Evolutionary conservation across 2,888 invertebrate genomes (phyloP), one percentile per base, ranked within the genome.

Genomic region (Polymixis flavicincta): DNA sequence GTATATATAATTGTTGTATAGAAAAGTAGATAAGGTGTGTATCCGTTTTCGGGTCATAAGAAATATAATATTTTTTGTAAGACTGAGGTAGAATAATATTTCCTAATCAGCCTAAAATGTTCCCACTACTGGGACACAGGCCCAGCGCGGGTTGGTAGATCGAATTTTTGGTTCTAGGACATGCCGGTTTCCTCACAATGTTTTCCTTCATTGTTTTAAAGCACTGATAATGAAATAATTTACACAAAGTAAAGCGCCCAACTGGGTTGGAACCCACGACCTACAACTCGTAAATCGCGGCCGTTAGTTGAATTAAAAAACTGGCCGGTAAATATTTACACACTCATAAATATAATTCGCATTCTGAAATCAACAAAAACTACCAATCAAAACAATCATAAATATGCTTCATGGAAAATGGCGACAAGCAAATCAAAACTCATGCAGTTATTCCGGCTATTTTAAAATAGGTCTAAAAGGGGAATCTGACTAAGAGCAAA

Each of bases 401-500:
- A 42, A n/a, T 32, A 32, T 8, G 9, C 9, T 22, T 45, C 25
- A n/a, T 32, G 25, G 7, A 74, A 64, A 64, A 63, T 52, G 11
- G 14, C 6, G 55, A 50, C 50, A 37, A 37, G 13, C 45, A 59
- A 76, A 59, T 69, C 71, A 84, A 78, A 77, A 79, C 66, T 61
- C 52, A 45, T 45, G 28, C 45, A 60, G 48, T 59, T 71, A 77
- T 71, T 63, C 50, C 54, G 61, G 55, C 54, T 68, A 76, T 76
- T 84, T 73, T 75, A 72, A 78, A 83, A 79, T 77, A 68, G 73
- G 48, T 81, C 66, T 76, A 71, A 83, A 88, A 76, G 74, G 70
- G 74, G 60, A 83, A 54, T 45, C 65, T 67, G 48, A 59, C 68
- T 84, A 78, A 88, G 81, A 85, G 86, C 74, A 76, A 74, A 88